Conservation (phyloP, 2,113 vertebrate genomes). For the Malurus cyaneus region DNA sequence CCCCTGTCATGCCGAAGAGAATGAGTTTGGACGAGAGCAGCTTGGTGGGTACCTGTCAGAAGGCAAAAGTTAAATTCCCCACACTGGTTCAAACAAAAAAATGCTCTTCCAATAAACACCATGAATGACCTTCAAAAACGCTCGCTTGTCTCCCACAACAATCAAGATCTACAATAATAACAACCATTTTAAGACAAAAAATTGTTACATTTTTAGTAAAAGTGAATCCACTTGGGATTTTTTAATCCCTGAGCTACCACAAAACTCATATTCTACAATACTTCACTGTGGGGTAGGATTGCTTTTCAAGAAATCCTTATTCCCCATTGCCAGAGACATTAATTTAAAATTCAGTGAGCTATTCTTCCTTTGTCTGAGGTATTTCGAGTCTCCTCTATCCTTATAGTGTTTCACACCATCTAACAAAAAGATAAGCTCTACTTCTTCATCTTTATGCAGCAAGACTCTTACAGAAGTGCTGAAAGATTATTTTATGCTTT, state of each 20-base stretch:
- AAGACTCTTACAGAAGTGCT: neutral
- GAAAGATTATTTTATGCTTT: neutral
- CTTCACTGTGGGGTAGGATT: neutral
- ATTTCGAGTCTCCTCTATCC: neutral
- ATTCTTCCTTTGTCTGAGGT: neutral
- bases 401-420: neutral
- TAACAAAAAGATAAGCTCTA: neutral
- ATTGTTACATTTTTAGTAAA: neutral
- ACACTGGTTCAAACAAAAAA: neutral
- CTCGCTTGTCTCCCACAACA: neutral
- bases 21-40: neutral
- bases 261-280: neutral
- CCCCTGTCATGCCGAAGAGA: accelerated
- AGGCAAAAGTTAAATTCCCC: accelerated
- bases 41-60: neutral
- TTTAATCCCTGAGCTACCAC: neutral
- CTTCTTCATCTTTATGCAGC: neutral
- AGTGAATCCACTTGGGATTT: neutral
- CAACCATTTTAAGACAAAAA: neutral
- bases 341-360: neutral
- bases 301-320: neutral
- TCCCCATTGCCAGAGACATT: neutral
- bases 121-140: neutral
- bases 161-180: neutral
- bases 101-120: accelerated